phyloP scores from a whole-genome alignment of 2,797 vertebrate species.

The Liparis tanakae region DNA sequence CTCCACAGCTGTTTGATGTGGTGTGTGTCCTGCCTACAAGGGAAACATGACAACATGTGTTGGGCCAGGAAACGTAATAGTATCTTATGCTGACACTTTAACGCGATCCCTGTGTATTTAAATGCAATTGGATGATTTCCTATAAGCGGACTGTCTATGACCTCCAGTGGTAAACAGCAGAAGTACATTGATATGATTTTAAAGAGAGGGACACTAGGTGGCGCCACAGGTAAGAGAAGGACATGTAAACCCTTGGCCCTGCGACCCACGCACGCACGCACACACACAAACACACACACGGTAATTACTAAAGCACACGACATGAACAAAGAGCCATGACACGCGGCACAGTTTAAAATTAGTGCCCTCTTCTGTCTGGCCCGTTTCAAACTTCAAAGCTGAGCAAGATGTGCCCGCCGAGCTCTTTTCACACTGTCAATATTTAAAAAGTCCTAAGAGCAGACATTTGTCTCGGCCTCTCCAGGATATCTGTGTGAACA shows the following conservation, averaged over 20 bases:
- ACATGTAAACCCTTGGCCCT: neutral
- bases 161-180: slow-evolving; percentile 55
- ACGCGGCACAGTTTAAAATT: slow-evolving; percentile 5
- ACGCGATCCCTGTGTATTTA: neutral
- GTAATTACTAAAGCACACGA: slow-evolving; percentile 8
- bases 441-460: slow-evolving; percentile 54
- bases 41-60: neutral
- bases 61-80: neutral
- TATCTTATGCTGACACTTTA: neutral
- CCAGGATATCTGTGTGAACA: slow-evolving; percentile 15
- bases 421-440: slow-evolving; percentile 52
- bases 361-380: slow-evolving; percentile 4
- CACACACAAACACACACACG: slow-evolving; percentile 4
- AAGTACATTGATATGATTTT: slow-evolving; percentile 19
- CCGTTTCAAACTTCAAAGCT: slow-evolving; percentile 28
- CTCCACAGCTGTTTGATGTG: slow-evolving; percentile 21
- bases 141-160: slow-evolving; percentile 19
- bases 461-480: slow-evolving; percentile 19
- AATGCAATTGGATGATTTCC: neutral
- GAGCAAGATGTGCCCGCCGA: neutral
- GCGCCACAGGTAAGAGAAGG: slow-evolving; percentile 37
- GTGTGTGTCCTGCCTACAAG: neutral
- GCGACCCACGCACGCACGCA: slow-evolving; percentile 4
- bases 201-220: slow-evolving; percentile 49
- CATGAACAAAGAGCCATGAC: neutral